Percentiles rank a stretch among this genome's conserved stretches.
phyloP scores from a whole-genome alignment of 2,888 invertebrate species.

The Acrobasis repandana region DNA sequence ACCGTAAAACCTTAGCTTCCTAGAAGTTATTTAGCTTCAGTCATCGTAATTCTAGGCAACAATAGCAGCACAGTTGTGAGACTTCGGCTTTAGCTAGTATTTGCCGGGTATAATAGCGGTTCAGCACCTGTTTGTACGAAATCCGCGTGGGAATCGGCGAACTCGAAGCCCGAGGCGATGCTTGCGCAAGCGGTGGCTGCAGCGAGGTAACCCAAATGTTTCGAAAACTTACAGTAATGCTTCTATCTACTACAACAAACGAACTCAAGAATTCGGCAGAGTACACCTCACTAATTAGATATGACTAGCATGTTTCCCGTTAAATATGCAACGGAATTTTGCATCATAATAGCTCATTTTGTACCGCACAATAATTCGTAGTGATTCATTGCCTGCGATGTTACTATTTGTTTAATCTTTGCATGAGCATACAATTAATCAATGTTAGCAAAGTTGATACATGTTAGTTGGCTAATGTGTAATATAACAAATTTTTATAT shows the following conservation, averaged over 20 bases:
- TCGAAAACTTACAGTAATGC: constrained; percentile 32
- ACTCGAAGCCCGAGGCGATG: constrained; percentile 45
- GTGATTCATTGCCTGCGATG: constrained; percentile 4
- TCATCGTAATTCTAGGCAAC: background rate
- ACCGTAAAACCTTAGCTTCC: no score
- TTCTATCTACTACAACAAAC: background rate
- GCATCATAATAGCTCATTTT: background rate
- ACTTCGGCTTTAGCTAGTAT: constrained; percentile 51
- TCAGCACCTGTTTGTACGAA: constrained; percentile 74
- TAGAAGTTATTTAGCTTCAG: no score
- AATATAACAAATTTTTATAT: constrained; percentile 10
- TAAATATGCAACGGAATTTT: constrained; percentile 2
- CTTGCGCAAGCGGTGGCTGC: constrained; percentile 61
- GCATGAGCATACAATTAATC: constrained; percentile 11
- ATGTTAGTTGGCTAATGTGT: constrained; percentile 12
- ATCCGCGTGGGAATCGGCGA: constrained; percentile 78
- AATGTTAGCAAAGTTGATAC: constrained; percentile 10
- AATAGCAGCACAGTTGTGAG: background rate
- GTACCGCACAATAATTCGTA: background rate
- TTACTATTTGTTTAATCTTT: constrained; percentile 13
- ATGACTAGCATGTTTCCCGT: background rate
- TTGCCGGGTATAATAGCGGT: constrained; percentile 56
- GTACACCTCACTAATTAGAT: background rate
- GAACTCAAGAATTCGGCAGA: background rate
- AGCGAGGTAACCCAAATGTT: constrained; percentile 31